Percentiles rank a stretch among this genome's conserved stretches.
These are phyloP conservation scores for Apodemia zela DNA, from an alignment of 2,888 invertebrate species.

Conservation along the genomic window DNA sequence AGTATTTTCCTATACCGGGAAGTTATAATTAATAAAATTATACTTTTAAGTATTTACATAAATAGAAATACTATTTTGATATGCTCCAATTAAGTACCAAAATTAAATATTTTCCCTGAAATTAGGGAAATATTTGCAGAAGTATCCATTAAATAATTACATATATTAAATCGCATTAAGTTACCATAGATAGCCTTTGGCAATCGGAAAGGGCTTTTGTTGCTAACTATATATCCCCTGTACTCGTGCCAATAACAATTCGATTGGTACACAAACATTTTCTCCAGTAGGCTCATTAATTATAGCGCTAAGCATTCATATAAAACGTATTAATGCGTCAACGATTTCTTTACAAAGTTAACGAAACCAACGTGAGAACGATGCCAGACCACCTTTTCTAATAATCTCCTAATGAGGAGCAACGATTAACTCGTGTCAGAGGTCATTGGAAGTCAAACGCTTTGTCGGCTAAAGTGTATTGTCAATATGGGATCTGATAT, in stretches of 20 bases:
- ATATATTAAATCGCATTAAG: no score
- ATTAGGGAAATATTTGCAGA: no score
- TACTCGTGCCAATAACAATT: background rate
- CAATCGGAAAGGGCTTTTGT: background rate
- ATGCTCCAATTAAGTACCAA: no score
- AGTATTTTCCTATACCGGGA: no score
- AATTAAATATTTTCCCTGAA: no score
- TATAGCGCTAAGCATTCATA: background rate
- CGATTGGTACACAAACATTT: background rate
- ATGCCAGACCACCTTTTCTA: slow-evolving; percentile 29
- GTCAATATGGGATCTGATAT: slow-evolving; percentile 32
- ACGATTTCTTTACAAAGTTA: background rate
- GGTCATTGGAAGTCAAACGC: slow-evolving; percentile 47
- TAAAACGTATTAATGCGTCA: slow-evolving; percentile 1
- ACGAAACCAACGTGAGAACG: slow-evolving; percentile 30
- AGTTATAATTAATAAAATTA: no score
- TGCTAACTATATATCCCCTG: background rate
- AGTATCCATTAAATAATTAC: background rate
- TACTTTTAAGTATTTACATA: no score
- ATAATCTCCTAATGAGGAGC: slow-evolving; percentile 43
- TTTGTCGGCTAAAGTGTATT: slow-evolving; percentile 47
- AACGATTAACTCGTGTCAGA: slow-evolving; percentile 46
- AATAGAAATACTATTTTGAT: no score
- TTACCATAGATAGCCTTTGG: background rate
- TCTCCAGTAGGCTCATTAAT: background rate